Evolutionary conservation across 1,140 invertebrate species (phyloP).

Genomic region (Heterodera schachtii): DNA sequence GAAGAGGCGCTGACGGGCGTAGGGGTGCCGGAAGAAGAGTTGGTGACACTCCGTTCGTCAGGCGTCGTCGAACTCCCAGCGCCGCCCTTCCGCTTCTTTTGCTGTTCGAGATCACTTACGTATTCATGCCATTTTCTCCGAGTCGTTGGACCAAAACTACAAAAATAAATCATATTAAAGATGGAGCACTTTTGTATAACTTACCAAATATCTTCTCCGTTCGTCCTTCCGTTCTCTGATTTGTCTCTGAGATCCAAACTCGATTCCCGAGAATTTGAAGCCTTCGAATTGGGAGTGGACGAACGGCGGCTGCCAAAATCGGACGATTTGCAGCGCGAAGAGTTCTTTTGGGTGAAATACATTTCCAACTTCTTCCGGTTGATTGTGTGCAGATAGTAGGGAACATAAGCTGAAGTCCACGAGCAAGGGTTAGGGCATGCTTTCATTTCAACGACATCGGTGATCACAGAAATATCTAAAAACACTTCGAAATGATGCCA

Average conservation of each 20-base stretch:
- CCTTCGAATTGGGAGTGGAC: conserved; percentile 50
- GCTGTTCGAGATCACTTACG: conserved; percentile 44
- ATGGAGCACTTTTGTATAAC: background rate
- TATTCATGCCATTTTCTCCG: conserved; percentile 58
- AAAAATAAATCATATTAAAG: background rate
- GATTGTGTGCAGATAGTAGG: conserved; percentile 62
- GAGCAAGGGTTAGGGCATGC: conserved; percentile 56
- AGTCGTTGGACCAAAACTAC: conserved; percentile 55
- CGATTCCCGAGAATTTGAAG: conserved; percentile 49
- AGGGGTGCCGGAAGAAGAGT: conserved; percentile 6
- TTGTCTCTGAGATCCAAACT: conserved; percentile 23
- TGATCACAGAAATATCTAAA: conserved; percentile 55
- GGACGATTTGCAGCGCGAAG: conserved; percentile 22
- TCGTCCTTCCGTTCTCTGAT: conserved; percentile 6
- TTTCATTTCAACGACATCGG: conserved; percentile 57
- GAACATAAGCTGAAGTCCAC: conserved; percentile 59
- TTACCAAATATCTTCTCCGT: conserved; percentile 33
- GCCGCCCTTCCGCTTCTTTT: conserved; percentile 41
- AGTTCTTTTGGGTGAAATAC: conserved; percentile 42
- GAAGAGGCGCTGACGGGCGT: background rate
- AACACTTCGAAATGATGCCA: conserved; percentile 16
- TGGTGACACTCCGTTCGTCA: conserved; percentile 32
- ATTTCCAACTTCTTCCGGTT: conserved; percentile 54
- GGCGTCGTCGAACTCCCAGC: conserved; percentile 28
- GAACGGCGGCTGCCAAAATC: conserved; percentile 38